phyloP scores from a whole-genome alignment of 2,113 vertebrate species.

The Alosa alosa region DNA sequence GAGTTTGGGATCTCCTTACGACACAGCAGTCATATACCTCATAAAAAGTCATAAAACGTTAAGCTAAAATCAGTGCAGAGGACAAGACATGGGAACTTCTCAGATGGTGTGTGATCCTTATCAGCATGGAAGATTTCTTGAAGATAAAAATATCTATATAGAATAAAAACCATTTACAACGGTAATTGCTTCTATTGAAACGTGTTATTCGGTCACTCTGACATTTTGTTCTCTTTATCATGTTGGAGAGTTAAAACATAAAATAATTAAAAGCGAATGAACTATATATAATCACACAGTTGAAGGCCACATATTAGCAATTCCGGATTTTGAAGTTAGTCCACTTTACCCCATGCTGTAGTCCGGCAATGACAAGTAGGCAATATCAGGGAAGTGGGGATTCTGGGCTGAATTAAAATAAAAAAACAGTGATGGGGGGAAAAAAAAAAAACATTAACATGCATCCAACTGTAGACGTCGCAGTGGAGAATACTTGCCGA shows the following conservation, averaged over 20 bases:
- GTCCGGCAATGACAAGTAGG: conserved; percentile 7
- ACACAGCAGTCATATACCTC: conserved; percentile 66
- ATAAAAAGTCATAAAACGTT: conserved; percentile 38
- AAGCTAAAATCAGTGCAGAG: conserved; percentile 47
- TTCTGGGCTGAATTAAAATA: not conserved
- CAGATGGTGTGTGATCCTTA: not conserved
- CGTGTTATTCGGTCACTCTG: conserved; percentile 5
- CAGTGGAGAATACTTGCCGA: not conserved
- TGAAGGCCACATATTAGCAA: conserved; percentile 19
- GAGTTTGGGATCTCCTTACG: conserved; percentile 44
- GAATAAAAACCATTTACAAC: conserved; percentile 20
- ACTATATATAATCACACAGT: conserved; percentile 19
- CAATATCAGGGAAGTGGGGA: not conserved
- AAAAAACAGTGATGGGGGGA: not conserved
- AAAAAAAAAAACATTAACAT: not conserved
- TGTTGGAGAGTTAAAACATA: conserved; percentile 18
- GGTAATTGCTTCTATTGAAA: conserved; percentile 17
- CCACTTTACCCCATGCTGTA: conserved; percentile 3
- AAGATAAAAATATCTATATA: conserved; percentile 22
- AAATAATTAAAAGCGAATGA: conserved; percentile 5
- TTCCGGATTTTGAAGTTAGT: conserved; percentile 4
- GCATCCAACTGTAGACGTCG: not conserved
- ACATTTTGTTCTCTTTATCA: not conserved
- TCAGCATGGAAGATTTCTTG: conserved; percentile 14
- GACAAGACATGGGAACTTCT: not conserved